Evolutionary conservation across 2,797 vertebrate species (phyloP), one percentile per base, ranked within the genome.

Genomic region (Heteromormyrus szaboi): DNA sequence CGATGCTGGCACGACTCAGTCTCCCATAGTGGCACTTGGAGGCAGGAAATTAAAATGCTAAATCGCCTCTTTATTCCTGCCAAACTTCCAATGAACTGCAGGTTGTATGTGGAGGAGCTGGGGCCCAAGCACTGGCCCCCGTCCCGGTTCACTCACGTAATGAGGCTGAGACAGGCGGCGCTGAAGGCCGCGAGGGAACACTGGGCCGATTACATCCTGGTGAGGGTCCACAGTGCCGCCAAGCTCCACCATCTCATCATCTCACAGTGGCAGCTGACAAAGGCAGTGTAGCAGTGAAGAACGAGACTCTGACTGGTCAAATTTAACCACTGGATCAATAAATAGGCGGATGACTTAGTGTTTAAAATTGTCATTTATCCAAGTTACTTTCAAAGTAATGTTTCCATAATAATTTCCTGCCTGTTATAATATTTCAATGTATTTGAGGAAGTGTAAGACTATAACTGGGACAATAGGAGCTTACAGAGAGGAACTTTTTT

Each of bases 191-290:
- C 97, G 4, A 95, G 95, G 76, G 95, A 96, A 89, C 96, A 94
- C 46, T 98, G 97, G 97, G 96, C 97, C 56, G 97, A 98, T 92
- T 98, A 97, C 89, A 93, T 98, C 90, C 92, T 98, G 96, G 97
- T 98, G 94, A 96, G 93, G 86, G 6, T 48, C 44, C 14, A 3
- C 72, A 79, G 37, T 7, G 14, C 33, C 6, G 0, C 72, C 72
- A 7, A 19, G 37, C 6, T 19, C 14, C 33, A 41, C 72, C 68
- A 41, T 33, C 33, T 76, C 29, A 76, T 76, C 17, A 76, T 37
- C 37, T 3, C 12, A 17, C 1, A 17, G 68, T 76, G 0, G 4
- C 29, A 37, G 68, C 11, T 76, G 68, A 76, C 12, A 76, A 3
- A 14, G 12, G 11, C 68, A 76, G 68, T 76, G 33, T 41, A 41